A percentile compares a stretch with the other conserved stretches of the same genome.
phyloP scores from a whole-genome alignment of 2,113 vertebrate genomes.

The Strix uralensis region DNA sequence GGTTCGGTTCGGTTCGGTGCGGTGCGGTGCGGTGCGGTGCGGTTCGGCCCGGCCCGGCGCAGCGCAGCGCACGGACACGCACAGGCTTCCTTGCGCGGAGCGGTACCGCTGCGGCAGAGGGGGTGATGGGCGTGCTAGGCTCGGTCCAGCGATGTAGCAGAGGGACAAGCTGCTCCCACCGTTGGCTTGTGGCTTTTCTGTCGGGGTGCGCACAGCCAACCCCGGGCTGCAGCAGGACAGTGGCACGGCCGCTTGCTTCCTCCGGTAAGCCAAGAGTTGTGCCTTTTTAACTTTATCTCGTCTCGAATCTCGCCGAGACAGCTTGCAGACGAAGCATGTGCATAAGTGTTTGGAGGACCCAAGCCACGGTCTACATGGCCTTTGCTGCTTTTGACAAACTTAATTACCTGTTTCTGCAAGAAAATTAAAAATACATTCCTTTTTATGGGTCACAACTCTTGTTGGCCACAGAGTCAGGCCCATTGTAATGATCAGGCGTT shows the following conservation, averaged over 20 bases:
- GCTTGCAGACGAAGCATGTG: not conserved
- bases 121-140: accelerated
- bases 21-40: too few relatives aligned
- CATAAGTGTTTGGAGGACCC: not conserved
- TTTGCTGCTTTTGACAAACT: not conserved
- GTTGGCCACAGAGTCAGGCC: not conserved
- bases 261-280: not conserved
- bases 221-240: too few relatives aligned
- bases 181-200: not conserved
- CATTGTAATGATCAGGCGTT: accelerated
- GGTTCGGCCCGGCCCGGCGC: too few relatives aligned
- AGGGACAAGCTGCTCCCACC: accelerated
- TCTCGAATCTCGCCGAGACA: not conserved
- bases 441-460: not conserved
- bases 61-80: not conserved
- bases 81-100: too few relatives aligned
- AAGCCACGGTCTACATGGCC: not conserved
- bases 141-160: not conserved
- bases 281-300: not conserved
- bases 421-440: not conserved
- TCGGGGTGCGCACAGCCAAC: not conserved
- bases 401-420: not conserved
- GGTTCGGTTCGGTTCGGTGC: too few relatives aligned
- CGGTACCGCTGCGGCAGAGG: not conserved
- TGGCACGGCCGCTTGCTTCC: not conserved